Conservation (phyloP, 2,113 vertebrate species). For the Larimichthys polyactis region DNA sequence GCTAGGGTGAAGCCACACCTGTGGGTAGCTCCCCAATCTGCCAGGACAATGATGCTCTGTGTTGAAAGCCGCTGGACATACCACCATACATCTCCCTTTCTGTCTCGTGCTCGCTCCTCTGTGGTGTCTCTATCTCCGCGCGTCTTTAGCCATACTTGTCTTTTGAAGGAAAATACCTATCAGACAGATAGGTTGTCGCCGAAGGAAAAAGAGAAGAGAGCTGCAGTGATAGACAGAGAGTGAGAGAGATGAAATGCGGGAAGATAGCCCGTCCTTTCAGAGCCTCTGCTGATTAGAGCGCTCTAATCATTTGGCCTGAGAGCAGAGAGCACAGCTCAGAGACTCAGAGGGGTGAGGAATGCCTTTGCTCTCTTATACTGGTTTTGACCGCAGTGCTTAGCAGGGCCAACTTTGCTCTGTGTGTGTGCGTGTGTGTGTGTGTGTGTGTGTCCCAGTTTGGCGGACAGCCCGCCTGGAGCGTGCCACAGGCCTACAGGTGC, state of each 20-base stretch:
- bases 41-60: slow-evolving; percentile 83
- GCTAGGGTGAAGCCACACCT: slow-evolving; percentile 79
- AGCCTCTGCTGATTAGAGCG: slow-evolving; percentile 80
- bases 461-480: slow-evolving; percentile 27
- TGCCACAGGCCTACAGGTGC: slow-evolving; percentile 68
- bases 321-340: slow-evolving; percentile 74
- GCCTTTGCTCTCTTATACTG: slow-evolving; percentile 78
- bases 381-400: slow-evolving; percentile 64
- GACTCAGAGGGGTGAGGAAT: slow-evolving; percentile 72
- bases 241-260: slow-evolving; percentile 82
- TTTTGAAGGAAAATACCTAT: slow-evolving; percentile 73
- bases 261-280: slow-evolving; percentile 83
- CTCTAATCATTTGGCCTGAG: slow-evolving; percentile 82
- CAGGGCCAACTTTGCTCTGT: slow-evolving; percentile 54
- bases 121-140: slow-evolving; percentile 57
- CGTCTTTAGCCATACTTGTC: slow-evolving; percentile 55
- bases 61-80: slow-evolving; percentile 76
- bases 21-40: slow-evolving; percentile 63
- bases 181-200: slow-evolving; percentile 71
- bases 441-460: slow-evolving; percentile 35
- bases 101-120: slow-evolving; percentile 54
- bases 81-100: slow-evolving; percentile 60
- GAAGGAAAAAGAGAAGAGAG: slow-evolving; percentile 66
- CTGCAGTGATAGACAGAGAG: slow-evolving; percentile 63
- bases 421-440: slow-evolving; percentile 16